Conservation (phyloP, 2,888 invertebrate genomes). For the Morinoia aosen region DNA sequence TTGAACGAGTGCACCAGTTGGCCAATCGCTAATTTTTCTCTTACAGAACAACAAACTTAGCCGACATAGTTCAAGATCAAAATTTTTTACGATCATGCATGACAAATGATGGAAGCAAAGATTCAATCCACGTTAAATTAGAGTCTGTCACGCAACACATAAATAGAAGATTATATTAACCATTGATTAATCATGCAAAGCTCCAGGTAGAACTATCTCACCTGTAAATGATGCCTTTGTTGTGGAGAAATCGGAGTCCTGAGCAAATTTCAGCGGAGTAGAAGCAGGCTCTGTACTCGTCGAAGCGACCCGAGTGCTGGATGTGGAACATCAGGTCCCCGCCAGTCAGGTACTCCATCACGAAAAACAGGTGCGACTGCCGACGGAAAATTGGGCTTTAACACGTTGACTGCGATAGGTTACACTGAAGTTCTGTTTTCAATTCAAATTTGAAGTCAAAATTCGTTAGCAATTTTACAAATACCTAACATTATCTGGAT, state of each 20-base stretch:
- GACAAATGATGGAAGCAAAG: neutral
- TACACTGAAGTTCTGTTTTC: too few relatives aligned
- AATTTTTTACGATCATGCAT: too few relatives aligned
- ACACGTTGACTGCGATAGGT: too few relatives aligned
- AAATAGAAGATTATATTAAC: too few relatives aligned
- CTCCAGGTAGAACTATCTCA: slow-evolving; percentile 70
- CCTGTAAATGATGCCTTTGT: slow-evolving; percentile 97
- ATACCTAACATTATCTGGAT: too few relatives aligned
- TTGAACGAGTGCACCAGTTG: too few relatives aligned
- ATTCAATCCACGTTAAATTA: neutral
- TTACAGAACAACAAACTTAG: too few relatives aligned
- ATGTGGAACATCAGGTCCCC: slow-evolving; percentile 99
- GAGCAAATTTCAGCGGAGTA: slow-evolving; percentile 98
- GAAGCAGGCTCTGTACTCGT: slow-evolving; percentile 90
- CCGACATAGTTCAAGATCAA: too few relatives aligned
- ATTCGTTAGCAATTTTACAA: too few relatives aligned
- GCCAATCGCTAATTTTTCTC: too few relatives aligned
- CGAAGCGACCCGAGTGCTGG: slow-evolving; percentile 92
- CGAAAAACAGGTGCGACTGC: slow-evolving; percentile 97
- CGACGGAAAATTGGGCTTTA: slow-evolving; percentile 67
- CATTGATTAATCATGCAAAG: neutral
- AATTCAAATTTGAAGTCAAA: too few relatives aligned
- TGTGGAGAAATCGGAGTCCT: slow-evolving; percentile 95
- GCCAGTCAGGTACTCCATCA: slow-evolving; percentile 99
- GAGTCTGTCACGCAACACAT: too few relatives aligned